A percentile compares a stretch with the other conserved stretches of the same genome.
These are phyloP conservation scores for Porites rus DNA, from an alignment of 92 coral and sea anemone genomes.

Conservation along the genomic window DNA sequence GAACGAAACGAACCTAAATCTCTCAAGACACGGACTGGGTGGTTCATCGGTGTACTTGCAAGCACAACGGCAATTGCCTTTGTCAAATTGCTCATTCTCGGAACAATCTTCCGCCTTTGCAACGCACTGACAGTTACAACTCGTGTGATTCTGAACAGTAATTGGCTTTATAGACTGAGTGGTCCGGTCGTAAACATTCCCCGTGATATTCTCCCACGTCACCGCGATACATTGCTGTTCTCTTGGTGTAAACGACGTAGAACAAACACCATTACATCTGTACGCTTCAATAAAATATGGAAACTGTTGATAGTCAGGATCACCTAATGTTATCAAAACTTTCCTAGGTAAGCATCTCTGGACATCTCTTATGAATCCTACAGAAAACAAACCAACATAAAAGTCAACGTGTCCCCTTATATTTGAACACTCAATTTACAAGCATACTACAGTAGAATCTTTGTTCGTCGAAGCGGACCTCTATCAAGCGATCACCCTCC, in stretches of 20 bases:
- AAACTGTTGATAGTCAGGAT: constrained; percentile 18
- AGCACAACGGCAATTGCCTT: constrained; percentile 22
- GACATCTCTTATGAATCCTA: constrained; percentile 4
- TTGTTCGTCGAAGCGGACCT: too few relatives aligned
- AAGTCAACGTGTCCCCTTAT: neutral
- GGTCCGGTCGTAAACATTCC: neutral
- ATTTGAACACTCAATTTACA: neutral
- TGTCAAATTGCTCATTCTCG: constrained; percentile 9
- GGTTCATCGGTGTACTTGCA: constrained; percentile 46
- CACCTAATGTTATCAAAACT: constrained; percentile 39
- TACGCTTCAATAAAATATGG: constrained; percentile 54
- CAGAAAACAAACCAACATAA: neutral
- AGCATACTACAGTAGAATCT: too few relatives aligned
- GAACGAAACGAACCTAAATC: constrained; percentile 21
- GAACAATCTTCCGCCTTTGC: constrained; percentile 27
- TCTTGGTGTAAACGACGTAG: constrained; percentile 28
- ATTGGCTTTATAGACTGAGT: neutral
- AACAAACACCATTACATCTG: constrained; percentile 58
- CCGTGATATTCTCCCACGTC: constrained; percentile 19
- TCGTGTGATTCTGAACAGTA: constrained; percentile 49
- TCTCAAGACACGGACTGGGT: constrained; percentile 25
- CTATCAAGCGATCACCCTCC: too few relatives aligned
- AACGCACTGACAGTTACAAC: constrained; percentile 48
- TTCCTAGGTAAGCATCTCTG: constrained; percentile 36
- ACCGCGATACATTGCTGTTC: constrained; percentile 31